phyloP scores from a whole-genome alignment of 2,113 vertebrate genomes.

The Oxygymnocypris stewartii region DNA sequence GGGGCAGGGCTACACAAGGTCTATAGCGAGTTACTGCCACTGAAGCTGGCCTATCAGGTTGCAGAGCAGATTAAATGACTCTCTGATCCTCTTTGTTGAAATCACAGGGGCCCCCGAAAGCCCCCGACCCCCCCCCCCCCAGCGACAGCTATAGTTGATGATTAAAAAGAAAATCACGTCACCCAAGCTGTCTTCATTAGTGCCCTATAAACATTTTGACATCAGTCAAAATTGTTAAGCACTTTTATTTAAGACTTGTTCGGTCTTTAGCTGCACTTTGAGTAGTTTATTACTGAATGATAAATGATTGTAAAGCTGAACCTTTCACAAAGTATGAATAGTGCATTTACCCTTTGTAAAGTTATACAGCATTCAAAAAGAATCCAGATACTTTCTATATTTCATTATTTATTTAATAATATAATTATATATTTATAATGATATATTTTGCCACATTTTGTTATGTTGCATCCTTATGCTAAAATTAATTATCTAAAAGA shows the following conservation, averaged over 20 bases:
- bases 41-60: neutral
- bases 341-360: neutral
- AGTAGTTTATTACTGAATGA: conserved; percentile 5
- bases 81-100: neutral
- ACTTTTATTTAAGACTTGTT: neutral
- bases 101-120: too few relatives aligned
- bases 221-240: neutral
- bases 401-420: neutral
- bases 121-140: too few relatives aligned
- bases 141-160: neutral
- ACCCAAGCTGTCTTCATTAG: neutral
- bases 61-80: neutral
- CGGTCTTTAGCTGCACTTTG: neutral
- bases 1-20: too few relatives aligned
- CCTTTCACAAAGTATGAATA: neutral
- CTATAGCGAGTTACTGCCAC: neutral
- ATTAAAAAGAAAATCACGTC: neutral
- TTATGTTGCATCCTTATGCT: neutral
- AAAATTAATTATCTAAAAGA: neutral
- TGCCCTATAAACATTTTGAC: neutral
- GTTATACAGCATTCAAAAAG: neutral
- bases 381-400: neutral
- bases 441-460: neutral
- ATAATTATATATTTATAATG: neutral
- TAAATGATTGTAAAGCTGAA: conserved; percentile 2